Conservation (phyloP, 2,888 invertebrate species). For the Brassicogethes aeneus region DNA sequence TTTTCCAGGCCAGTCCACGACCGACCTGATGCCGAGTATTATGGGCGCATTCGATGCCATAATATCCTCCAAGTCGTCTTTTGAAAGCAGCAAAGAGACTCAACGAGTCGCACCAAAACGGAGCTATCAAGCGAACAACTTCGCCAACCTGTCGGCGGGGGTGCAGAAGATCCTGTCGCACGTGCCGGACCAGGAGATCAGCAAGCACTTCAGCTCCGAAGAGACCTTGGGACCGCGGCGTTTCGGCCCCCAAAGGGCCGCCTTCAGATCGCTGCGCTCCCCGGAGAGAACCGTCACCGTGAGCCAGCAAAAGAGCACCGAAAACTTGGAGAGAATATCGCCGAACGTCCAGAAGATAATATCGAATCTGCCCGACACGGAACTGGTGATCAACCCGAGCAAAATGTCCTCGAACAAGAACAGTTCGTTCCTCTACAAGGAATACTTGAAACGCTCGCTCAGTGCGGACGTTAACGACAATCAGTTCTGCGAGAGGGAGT, state of each 20-base stretch:
- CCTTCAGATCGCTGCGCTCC: constrained; percentile 19
- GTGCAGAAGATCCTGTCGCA: constrained; percentile 54
- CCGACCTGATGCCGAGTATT: constrained; percentile 78
- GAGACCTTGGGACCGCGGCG: constrained; percentile 24
- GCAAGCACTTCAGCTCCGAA: constrained; percentile 35
- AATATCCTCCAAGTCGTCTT: constrained; percentile 39
- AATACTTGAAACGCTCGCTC: not conserved
- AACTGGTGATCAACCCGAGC: constrained; percentile 32
- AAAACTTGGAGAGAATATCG: constrained; percentile 37
- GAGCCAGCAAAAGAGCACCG: constrained; percentile 29
- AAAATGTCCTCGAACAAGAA: constrained; percentile 18
- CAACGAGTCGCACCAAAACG: constrained; percentile 27
- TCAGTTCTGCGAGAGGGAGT: not conserved
- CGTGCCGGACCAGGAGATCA: constrained; percentile 40
- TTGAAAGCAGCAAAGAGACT: constrained; percentile 12
- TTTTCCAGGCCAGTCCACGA: constrained; percentile 72
- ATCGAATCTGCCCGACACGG: constrained; percentile 43
- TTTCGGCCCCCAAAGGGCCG: constrained; percentile 11
- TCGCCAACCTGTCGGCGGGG: constrained; percentile 51
- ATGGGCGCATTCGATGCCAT: constrained; percentile 82
- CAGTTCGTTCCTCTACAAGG: constrained; percentile 23
- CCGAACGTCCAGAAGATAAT: constrained; percentile 48
- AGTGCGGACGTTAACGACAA: not conserved
- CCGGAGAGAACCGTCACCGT: constrained; percentile 17
- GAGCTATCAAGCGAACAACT: constrained; percentile 37